A percentile compares a stretch with the other conserved stretches of the same genome.
Evolutionary conservation across 2,797 vertebrate species (phyloP).

Genomic region (Apodemus agrarius): DNA sequence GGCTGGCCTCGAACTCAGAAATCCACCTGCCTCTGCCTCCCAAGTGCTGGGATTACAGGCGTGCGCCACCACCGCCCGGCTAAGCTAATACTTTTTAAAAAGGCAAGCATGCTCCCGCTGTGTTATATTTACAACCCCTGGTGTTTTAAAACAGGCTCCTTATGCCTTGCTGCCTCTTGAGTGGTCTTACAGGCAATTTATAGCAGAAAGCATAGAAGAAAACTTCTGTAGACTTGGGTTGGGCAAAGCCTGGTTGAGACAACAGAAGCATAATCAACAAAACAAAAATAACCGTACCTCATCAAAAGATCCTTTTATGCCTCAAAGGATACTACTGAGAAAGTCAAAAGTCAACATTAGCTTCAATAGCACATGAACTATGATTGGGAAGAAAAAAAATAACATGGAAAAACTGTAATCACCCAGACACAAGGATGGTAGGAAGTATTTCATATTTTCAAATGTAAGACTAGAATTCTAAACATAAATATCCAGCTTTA

Average conservation of each 20-base stretch:
- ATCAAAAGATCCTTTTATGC: conserved; percentile 11
- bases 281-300: conserved; percentile 5
- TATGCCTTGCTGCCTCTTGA: not conserved
- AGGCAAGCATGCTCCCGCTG: no score
- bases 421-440: not conserved
- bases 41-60: no score
- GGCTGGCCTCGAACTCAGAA: no score
- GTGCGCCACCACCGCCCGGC: no score
- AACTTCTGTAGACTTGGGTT: not conserved
- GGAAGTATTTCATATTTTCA: not conserved
- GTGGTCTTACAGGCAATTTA: not conserved
- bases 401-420: not conserved
- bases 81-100: not conserved
- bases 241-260: not conserved
- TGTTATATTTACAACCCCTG: not conserved
- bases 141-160: not conserved
- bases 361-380: not conserved
- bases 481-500: not conserved
- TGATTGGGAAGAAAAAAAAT: not conserved
- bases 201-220: not conserved
- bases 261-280: conserved; percentile 1
- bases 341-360: not conserved
- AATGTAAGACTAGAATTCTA: not conserved
- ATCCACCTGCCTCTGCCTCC: no score
- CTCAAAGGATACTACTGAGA: not conserved